phyloP scores from a whole-genome alignment of 2,113 vertebrate species.

The Sorex fumeus region DNA sequence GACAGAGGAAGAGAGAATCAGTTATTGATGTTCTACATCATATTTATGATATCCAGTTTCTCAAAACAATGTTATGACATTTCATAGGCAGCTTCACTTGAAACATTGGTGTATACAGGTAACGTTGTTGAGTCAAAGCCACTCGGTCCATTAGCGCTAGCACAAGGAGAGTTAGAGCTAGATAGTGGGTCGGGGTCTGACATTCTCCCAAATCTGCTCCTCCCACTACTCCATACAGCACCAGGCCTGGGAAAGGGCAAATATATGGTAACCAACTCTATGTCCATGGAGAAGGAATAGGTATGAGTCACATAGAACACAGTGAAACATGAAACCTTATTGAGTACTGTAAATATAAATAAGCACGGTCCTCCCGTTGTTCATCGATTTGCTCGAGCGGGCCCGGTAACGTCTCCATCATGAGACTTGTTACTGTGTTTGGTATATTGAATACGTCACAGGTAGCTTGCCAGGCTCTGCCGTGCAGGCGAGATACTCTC shows the following conservation, averaged over 20 bases:
- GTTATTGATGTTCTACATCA: not conserved
- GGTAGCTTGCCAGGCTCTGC: too few species aligned
- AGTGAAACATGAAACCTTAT: not conserved
- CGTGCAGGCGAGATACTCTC: too few species aligned
- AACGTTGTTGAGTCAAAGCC: slow-evolving; percentile 7
- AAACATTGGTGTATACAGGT: not conserved
- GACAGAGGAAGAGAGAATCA: not conserved
- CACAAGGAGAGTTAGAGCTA: not conserved
- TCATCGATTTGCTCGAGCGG: too few species aligned
- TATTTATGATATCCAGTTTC: slow-evolving; percentile 10
- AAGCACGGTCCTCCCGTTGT: too few species aligned
- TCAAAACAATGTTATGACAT: not conserved
- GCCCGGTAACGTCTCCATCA: too few species aligned
- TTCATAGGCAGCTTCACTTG: not conserved
- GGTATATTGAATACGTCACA: too few species aligned
- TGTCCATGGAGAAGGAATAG: not conserved
- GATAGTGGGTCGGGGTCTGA: not conserved
- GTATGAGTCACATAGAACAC: not conserved
- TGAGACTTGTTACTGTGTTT: too few species aligned
- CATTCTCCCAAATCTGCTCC: not conserved
- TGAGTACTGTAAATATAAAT: not conserved
- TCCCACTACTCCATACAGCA: not conserved
- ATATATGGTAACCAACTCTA: not conserved
- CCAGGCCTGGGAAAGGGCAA: not conserved
- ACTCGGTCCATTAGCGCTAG: too few species aligned